These are phyloP conservation scores for Syngnathus rostellatus DNA, from an alignment of 2,797 vertebrate species.

Conservation along the genomic window DNA sequence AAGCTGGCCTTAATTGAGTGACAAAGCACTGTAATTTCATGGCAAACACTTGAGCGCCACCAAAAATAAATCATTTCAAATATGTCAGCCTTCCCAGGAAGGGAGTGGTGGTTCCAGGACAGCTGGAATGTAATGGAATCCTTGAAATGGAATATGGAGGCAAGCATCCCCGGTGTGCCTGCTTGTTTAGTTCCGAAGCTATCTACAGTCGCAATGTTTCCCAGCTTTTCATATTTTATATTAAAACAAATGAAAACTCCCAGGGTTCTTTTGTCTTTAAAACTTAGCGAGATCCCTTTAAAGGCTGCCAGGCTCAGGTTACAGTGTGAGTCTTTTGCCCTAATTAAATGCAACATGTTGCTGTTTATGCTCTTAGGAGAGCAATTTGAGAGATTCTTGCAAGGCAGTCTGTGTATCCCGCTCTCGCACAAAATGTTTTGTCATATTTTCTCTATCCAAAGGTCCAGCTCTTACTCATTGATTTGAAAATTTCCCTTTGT, in stretches of 20 bases:
- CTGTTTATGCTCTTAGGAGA: background rate
- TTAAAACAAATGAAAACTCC: no score
- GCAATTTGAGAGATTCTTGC: background rate
- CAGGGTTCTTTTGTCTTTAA: no score
- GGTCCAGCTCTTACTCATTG: background rate
- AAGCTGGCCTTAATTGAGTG: slow-evolving; percentile 21
- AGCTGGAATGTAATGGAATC: slow-evolving; percentile 33
- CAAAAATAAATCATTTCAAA: slow-evolving; percentile 4
- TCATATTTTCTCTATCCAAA: background rate
- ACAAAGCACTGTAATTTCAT: slow-evolving; percentile 35
- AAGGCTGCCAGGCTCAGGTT: no score
- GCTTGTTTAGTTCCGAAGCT: slow-evolving; percentile 18
- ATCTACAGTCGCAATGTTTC: background rate
- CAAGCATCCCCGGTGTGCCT: slow-evolving; percentile 23
- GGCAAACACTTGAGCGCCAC: slow-evolving; percentile 12
- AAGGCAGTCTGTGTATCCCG: background rate
- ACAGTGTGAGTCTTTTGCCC: no score
- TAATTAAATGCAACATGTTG: background rate
- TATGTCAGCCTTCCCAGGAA: slow-evolving; percentile 20
- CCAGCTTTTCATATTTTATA: no score
- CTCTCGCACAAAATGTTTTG: background rate
- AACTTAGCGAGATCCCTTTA: no score
- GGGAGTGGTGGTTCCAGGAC: slow-evolving; percentile 35
- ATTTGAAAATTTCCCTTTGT: background rate
- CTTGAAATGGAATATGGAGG: slow-evolving; percentile 10